Evolutionary conservation across 2,113 vertebrate genomes (phyloP).

Genomic region (Rafetus swinhoei): DNA sequence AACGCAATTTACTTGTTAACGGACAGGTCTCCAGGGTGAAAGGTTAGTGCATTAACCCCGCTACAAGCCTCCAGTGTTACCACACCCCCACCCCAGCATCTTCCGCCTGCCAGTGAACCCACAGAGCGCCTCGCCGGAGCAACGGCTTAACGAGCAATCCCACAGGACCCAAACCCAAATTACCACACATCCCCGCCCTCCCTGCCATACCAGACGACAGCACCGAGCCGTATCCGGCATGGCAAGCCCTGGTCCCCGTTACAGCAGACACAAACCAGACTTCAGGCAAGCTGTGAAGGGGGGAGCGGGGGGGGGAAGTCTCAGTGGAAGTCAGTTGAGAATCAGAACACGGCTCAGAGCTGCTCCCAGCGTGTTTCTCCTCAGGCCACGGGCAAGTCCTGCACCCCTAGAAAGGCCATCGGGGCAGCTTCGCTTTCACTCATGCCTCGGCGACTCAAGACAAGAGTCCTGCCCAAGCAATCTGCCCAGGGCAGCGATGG

Average conservation of each 20-base stretch:
- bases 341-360: background rate
- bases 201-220: background rate
- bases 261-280: constrained; percentile 61
- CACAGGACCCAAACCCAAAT: background rate
- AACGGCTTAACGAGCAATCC: background rate
- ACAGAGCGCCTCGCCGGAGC: background rate
- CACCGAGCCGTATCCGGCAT: constrained; percentile 50
- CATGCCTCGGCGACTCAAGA: background rate
- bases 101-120: background rate
- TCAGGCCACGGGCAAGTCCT: background rate
- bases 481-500: too few relatives aligned
- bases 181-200: background rate
- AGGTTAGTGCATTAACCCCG: background rate
- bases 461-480: background rate
- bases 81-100: background rate
- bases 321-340: constrained; percentile 69
- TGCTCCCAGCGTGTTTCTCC: background rate
- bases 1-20: background rate
- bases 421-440: too few relatives aligned
- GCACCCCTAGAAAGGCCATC: background rate
- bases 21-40: background rate
- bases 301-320: background rate
- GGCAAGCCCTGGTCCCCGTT: constrained; percentile 40
- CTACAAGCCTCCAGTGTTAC: background rate
- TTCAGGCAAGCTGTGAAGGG: constrained; percentile 48